Percentiles rank a stretch among this genome's conserved stretches.
Conservation (phyloP, 2,888 invertebrate species). For the Deilephila elpenor region DNA sequence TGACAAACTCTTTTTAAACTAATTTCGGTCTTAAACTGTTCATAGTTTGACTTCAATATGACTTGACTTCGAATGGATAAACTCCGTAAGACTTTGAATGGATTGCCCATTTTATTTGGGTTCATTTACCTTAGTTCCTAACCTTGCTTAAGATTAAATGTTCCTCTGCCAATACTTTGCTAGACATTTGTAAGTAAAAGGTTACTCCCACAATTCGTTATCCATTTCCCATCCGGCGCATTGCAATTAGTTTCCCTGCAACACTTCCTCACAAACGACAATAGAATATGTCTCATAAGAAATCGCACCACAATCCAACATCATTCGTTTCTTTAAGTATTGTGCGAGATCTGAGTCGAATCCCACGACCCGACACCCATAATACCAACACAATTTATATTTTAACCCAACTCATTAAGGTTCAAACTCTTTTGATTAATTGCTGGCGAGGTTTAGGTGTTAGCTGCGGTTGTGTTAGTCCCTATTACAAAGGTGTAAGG, state of each 20-base stretch:
- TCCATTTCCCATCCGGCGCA: conserved; percentile 20
- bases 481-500: conserved; percentile 35
- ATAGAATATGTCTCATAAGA: conserved; percentile 42
- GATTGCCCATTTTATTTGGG: no score
- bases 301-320: conserved; percentile 47
- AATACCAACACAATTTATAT: conserved; percentile 31
- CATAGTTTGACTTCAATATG: no score
- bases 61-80: no score
- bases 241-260: conserved; percentile 19
- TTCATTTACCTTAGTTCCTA: no score
- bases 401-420: conserved; percentile 28
- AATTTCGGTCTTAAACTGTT: no score
- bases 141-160: no score
- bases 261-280: conserved; percentile 36
- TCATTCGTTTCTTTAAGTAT: conserved; percentile 54
- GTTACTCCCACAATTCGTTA: conserved; percentile 9
- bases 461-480: not conserved
- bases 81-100: no score
- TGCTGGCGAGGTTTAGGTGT: not conserved
- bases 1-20: no score
- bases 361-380: conserved; percentile 54
- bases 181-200: not conserved
- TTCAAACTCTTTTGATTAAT: conserved; percentile 13
- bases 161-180: not conserved
- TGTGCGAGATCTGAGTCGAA: conserved; percentile 56